Conservation (phyloP, 2,797 vertebrate species). For the Arrhamphus sclerolepis region DNA sequence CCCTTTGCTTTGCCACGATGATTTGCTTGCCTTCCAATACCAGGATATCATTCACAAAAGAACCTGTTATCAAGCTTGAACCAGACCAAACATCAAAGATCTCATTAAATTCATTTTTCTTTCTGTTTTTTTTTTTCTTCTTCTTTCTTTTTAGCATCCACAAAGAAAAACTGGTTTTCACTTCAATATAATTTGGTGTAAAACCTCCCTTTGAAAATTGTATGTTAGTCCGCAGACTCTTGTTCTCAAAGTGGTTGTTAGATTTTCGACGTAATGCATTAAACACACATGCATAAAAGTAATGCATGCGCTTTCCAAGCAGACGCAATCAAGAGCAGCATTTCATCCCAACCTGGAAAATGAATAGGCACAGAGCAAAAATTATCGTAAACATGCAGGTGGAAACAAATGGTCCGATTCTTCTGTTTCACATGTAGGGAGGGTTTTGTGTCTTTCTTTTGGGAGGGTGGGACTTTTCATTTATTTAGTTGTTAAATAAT, state of each 20-base stretch:
- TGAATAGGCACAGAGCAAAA: too few species aligned
- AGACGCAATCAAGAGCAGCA: too few species aligned
- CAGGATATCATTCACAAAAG: conserved; percentile 18
- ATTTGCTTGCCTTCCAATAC: neutral
- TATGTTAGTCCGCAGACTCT: neutral
- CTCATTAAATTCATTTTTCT: conserved; percentile 23
- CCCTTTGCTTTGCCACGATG: neutral
- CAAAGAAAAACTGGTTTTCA: neutral
- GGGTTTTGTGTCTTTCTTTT: too few species aligned
- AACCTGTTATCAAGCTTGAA: conserved; percentile 26
- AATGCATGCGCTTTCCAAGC: too few species aligned
- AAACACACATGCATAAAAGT: neutral
- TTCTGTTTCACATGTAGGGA: too few species aligned
- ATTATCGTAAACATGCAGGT: too few species aligned
- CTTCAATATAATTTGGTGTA: neutral
- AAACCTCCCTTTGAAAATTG: conserved; percentile 4
- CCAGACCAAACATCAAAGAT: conserved; percentile 24
- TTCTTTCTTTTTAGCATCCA: conserved; percentile 6
- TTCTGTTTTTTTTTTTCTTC: too few species aligned
- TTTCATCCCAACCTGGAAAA: too few species aligned
- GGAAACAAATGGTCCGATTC: too few species aligned
- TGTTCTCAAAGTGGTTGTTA: neutral
- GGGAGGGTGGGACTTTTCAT: too few species aligned
- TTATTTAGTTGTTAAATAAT: too few species aligned
- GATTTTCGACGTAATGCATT: conserved; percentile 11